Base-by-base conservation (phyloP, 2,888 invertebrate species). In the Apodemia hepburni region DNA sequence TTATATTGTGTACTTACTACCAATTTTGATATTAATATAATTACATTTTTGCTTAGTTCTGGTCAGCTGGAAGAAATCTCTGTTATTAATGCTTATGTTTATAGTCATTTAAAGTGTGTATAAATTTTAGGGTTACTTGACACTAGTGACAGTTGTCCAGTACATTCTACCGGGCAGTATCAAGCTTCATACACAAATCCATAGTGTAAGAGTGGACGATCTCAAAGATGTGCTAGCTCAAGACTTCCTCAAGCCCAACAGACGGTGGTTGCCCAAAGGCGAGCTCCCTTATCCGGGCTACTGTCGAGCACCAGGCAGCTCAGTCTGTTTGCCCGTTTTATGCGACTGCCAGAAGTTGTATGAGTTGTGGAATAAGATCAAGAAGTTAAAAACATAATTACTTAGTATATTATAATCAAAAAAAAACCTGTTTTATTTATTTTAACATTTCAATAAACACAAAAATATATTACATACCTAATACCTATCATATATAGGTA, bases 231-330 rank as follows among this genome's bases (percentile, higher is more conserved):
- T 61, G 15, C 45, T 29, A 45, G 15, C 18, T n/a, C 61, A 49
- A 22, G 49, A 42, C 15, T 15, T 51, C 35, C 33, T 70, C 7
- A 64, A 66, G 61, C 61, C 65, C 42, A 71, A 76, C 3, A 77
- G 90, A 61, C 71, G 84, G 69, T 87, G 84, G 84, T 65, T 88
- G 4, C 81, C 75, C 42, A 69, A 62, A 15, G 75, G 75, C 2
- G 88, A 88, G 72, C 71, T 77, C 0, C 90, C 90, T 0, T 90
- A 76, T 62, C 90, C 90, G 1, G 90, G 90, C 0, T 90, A 88
- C 68, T 90, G 90, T 60, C 74, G 88, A 33, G 75, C 80, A 0
- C 89, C 89, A 0, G 88, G 82, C 3, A 79, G 78, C 33, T 69
- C 60, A 0, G 49, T 58, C 2, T 90, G 90, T 59, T 6, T 79